Conservation (phyloP, 1,140 invertebrate species). For the Dendroctonus valens region DNA sequence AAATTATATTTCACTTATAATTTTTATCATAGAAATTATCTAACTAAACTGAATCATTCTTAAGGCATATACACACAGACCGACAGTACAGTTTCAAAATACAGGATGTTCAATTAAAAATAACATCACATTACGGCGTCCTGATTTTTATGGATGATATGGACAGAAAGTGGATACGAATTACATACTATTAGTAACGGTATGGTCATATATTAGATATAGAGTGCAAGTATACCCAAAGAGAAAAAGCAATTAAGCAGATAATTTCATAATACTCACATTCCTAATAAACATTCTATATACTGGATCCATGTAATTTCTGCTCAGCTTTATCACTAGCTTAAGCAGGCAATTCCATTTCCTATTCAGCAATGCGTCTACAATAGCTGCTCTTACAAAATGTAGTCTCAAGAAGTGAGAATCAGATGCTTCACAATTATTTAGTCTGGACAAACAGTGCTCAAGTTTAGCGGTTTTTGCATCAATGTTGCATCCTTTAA, state of each 20-base stretch:
- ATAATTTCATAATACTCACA: slow-evolving; percentile 13
- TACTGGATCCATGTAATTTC: slow-evolving; percentile 14
- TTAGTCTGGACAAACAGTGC: not conserved
- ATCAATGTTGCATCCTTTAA: not conserved
- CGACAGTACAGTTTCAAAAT: too few species aligned
- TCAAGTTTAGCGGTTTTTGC: slow-evolving; percentile 13
- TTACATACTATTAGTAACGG: too few species aligned
- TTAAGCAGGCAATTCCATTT: slow-evolving; percentile 21
- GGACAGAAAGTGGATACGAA: too few species aligned
- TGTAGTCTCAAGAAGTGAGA: slow-evolving; percentile 13
- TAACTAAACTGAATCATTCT: too few species aligned
- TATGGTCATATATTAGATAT: too few species aligned
- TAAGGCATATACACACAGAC: too few species aligned
- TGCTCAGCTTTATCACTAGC: slow-evolving; percentile 1
- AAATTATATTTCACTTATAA: too few species aligned
- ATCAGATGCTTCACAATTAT: slow-evolving; percentile 5
- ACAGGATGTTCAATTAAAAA: too few species aligned
- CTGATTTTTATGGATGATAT: too few species aligned
- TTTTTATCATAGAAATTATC: too few species aligned
- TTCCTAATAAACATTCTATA: slow-evolving; percentile 15
- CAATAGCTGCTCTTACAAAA: slow-evolving; percentile 9
- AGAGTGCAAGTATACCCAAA: not conserved
- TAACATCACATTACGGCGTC: too few species aligned
- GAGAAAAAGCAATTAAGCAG: not conserved
- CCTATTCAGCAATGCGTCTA: slow-evolving; percentile 13